Base-by-base conservation (phyloP, 2,888 invertebrate genomes). In the Periphyllus acericola region DNA sequence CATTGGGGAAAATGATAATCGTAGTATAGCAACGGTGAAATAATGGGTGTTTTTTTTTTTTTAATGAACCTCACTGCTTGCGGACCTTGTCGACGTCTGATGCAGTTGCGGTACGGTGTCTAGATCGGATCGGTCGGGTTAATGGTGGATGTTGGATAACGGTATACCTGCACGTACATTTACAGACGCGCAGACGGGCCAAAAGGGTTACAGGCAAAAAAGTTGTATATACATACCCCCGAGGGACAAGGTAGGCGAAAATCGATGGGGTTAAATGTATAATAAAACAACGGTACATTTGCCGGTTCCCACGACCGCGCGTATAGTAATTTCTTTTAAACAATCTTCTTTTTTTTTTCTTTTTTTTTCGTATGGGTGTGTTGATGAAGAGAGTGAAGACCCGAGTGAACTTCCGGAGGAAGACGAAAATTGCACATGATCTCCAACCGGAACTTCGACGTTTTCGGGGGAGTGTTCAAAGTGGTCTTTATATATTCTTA, bases 141-240 rank as follows among this genome's bases (percentile, higher is more conserved):
- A 80, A 86, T 86, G 86, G 79, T 72, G 36, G 79, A 55, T 52
- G 72, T n/a, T 25, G 83, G 71, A 17, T 76, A 86, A 86, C 86
- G 86, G 86, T 86, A 86, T 55, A 52, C 3, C 34, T 21, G 34
- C 34, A 46, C 5, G 55, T 52, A 60, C 32, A 32, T 55, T 19
- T 72, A 74, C 29, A 72, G 25, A 72, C 52, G 2, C 82, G 36
- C 74, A 83, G 71, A 74, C 71, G 76, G 81, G 80, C 60, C 72
- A 74, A 87, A 87, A 87, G 87, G 87, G 87, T 87, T 87, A 46
- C 75, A 60, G 81, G 81, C 80, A 87, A 87, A 87, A 84, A 74
- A 87, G 72, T 80, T 8, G 76, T 52, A 74, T 55, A 34, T 66
- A 25, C 25, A 68, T 55, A 74, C 79, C 78, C 71, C 8, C 52